phyloP scores from a whole-genome alignment of 2,888 invertebrate species.

The Calliopum simillimum region DNA sequence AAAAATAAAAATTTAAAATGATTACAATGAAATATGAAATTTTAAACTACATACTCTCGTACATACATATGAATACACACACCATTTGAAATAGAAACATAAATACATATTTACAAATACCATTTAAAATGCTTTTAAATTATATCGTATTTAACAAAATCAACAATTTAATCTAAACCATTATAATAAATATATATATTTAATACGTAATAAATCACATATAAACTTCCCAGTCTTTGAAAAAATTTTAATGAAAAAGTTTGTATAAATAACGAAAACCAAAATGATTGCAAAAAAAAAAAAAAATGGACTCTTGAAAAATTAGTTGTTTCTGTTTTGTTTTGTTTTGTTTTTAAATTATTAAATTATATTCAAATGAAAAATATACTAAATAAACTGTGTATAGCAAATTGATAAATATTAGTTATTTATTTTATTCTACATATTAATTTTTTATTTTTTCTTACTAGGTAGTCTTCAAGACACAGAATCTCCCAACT shows the following conservation, averaged over 20 bases:
- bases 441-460: no score
- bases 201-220: slow-evolving; percentile 3
- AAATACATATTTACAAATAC: slow-evolving; percentile 18
- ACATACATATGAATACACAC: slow-evolving; percentile 10
- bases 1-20: neutral
- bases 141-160: neutral
- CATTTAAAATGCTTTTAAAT: slow-evolving; percentile 25
- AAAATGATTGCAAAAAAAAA: no score
- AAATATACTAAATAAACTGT: no score
- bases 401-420: no score
- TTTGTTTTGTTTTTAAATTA: no score
- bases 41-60: neutral
- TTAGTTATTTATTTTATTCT: no score
- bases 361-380: no score
- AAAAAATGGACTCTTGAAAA: no score
- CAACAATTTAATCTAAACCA: neutral
- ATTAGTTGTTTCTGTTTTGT: no score
- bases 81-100: slow-evolving; percentile 6
- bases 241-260: neutral
- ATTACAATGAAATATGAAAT: neutral
- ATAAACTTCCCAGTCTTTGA: slow-evolving; percentile 3
- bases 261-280: no score
- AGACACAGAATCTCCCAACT: no score
- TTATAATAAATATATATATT: neutral
- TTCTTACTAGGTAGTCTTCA: no score